These are phyloP conservation scores for Pelecanoides urinatrix DNA, from an alignment of 2,113 vertebrate genomes.

Conservation along the genomic window DNA sequence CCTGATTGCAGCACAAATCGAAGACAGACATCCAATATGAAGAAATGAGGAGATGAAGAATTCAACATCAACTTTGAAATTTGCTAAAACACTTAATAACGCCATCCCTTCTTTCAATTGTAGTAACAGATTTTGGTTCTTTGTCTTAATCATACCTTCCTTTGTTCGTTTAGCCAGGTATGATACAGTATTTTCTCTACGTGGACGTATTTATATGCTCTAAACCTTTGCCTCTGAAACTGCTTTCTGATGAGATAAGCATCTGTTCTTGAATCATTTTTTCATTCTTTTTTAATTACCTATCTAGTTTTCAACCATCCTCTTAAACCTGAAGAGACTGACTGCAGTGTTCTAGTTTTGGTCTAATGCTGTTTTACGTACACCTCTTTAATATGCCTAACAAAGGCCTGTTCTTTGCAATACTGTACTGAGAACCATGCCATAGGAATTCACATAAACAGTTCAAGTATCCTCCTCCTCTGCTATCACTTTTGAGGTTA, in stretches of 20 bases:
- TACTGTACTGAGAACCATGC: background rate
- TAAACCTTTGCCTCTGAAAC: background rate
- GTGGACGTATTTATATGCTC: background rate
- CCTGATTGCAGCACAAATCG: background rate
- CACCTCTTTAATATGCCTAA: rapidly evolving
- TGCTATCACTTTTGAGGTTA: background rate
- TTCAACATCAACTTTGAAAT: background rate
- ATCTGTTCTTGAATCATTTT: background rate
- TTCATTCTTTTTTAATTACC: background rate
- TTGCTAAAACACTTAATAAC: background rate
- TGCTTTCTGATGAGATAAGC: background rate
- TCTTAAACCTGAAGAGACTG: background rate
- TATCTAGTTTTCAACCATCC: background rate
- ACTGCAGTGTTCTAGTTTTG: background rate
- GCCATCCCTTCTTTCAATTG: background rate
- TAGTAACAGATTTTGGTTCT: background rate
- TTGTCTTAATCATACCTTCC: background rate
- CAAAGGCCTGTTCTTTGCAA: background rate
- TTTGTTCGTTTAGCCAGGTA: background rate
- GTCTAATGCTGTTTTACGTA: background rate
- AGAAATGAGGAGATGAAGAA: background rate
- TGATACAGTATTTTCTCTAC: background rate
- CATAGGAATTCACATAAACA: background rate
- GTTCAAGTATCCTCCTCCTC: background rate
- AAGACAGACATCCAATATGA: background rate